Evolutionary conservation across 1,140 invertebrate genomes (phyloP).

Genomic region (Anadara kagoshimensis): DNA sequence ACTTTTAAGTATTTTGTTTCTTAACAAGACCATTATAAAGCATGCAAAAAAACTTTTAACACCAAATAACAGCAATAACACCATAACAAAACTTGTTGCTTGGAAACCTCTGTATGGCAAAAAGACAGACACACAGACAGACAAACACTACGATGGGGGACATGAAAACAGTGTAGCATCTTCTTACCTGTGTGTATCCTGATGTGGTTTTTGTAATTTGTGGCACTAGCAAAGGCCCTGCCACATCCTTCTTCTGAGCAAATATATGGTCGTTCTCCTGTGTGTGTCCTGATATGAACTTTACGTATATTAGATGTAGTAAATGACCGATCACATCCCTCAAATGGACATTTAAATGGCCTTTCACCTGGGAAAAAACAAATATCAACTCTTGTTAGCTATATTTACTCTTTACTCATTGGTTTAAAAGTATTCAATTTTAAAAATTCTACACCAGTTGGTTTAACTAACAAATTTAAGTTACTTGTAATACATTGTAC

Average conservation of each 20-base stretch:
- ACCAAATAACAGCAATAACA: no score
- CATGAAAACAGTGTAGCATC: no score
- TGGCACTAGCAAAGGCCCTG: constrained; percentile 79
- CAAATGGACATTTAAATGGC: constrained; percentile 80
- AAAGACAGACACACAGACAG: no score
- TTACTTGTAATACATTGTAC: no score
- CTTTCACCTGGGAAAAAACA: constrained; percentile 76
- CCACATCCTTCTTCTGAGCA: constrained; percentile 73
- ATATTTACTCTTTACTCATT: no score
- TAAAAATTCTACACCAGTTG: not conserved
- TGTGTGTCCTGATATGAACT: constrained; percentile 77
- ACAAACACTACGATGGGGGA: no score
- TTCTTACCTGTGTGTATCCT: constrained; percentile 73
- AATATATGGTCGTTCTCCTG: constrained; percentile 75
- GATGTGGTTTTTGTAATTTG: constrained; percentile 82
- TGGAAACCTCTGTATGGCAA: no score
- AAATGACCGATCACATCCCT: constrained; percentile 81
- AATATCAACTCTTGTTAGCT: not conserved
- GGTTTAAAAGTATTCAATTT: not conserved
- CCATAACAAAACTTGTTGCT: no score
- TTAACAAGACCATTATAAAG: no score
- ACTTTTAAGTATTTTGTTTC: no score
- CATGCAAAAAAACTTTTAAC: no score
- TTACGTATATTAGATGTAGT: constrained; percentile 85
- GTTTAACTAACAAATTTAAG: not conserved